Evolutionary conservation across 2,797 vertebrate genomes (phyloP).

Genomic region (Apogon hyalosoma): DNA sequence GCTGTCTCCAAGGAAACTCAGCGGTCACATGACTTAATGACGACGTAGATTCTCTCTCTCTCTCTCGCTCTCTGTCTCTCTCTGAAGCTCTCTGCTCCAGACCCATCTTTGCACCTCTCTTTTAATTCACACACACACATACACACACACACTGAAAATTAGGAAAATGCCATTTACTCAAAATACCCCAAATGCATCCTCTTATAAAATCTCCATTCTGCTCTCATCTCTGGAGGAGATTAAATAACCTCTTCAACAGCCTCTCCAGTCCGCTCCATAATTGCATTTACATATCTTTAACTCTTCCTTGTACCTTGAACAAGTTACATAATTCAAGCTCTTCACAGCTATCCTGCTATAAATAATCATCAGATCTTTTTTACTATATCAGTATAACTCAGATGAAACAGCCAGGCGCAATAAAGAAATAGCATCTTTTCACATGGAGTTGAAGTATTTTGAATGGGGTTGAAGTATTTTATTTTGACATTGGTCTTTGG

Average conservation of each 20-base stretch:
- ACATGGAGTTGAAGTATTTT: constrained; percentile 16
- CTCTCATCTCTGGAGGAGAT: constrained; percentile 1
- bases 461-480: constrained; percentile 14
- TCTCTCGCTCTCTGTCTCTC: constrained; percentile 47
- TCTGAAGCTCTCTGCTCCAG: constrained; percentile 44
- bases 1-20: constrained; percentile 90
- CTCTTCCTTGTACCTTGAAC: constrained; percentile 30
- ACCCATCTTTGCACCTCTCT: constrained; percentile 47
- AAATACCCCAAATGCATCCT: constrained; percentile 22
- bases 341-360: constrained; percentile 50
- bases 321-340: constrained; percentile 63
- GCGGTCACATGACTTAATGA: constrained; percentile 83
- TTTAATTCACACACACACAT: constrained; percentile 6
- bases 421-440: constrained; percentile 31
- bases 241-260: constrained; percentile 3
- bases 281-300: constrained; percentile 49
- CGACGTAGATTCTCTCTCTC: constrained; percentile 60
- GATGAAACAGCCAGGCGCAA: constrained; percentile 11
- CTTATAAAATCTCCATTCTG: constrained; percentile 3
- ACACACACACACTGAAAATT: constrained; percentile 29
- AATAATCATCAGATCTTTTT: constrained; percentile 58
- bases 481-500: constrained; percentile 10
- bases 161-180: constrained; percentile 46
- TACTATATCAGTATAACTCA: constrained; percentile 28
- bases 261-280: constrained; percentile 12